A percentile compares a stretch with the other conserved stretches of the same genome.
phyloP scores from a whole-genome alignment of 92 coral and sea anemone species.

The Phenganax stokvisi region DNA sequence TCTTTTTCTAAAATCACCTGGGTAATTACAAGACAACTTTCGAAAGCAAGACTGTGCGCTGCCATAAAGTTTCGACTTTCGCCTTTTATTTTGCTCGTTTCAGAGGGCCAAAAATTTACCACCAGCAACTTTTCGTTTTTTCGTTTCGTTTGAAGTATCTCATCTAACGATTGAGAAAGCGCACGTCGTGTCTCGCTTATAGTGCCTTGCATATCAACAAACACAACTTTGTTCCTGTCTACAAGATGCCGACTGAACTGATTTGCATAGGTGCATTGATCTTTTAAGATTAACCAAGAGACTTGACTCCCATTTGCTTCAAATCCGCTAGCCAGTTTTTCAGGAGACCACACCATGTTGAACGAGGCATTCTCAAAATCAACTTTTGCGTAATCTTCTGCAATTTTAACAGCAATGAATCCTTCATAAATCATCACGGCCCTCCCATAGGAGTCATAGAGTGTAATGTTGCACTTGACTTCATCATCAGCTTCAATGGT shows the following conservation, averaged over 20 bases:
- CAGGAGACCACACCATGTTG: slow-evolving; percentile 40
- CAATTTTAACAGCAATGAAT: slow-evolving; percentile 41
- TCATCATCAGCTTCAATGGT: slow-evolving; percentile 25
- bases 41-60: slow-evolving; percentile 38
- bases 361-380: slow-evolving; percentile 44
- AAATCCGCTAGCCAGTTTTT: background rate
- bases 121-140: slow-evolving; percentile 17
- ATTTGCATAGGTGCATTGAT: slow-evolving; percentile 21
- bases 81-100: slow-evolving; percentile 27
- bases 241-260: background rate
- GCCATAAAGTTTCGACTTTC: slow-evolving; percentile 27
- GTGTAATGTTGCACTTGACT: slow-evolving; percentile 42
- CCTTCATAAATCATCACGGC: slow-evolving; percentile 40
- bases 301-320: background rate
- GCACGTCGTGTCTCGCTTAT: background rate
- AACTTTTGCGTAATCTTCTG: slow-evolving; percentile 34
- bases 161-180: slow-evolving; percentile 17
- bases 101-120: slow-evolving; percentile 54
- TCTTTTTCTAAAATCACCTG: slow-evolving; percentile 31
- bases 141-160: background rate
- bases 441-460: slow-evolving; percentile 45
- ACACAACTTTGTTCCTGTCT: background rate
- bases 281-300: slow-evolving; percentile 36
- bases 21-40: slow-evolving; percentile 32
- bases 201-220: background rate